phyloP scores from a whole-genome alignment of 2,113 vertebrate genomes.

The Melanotaenia duboulayi region DNA sequence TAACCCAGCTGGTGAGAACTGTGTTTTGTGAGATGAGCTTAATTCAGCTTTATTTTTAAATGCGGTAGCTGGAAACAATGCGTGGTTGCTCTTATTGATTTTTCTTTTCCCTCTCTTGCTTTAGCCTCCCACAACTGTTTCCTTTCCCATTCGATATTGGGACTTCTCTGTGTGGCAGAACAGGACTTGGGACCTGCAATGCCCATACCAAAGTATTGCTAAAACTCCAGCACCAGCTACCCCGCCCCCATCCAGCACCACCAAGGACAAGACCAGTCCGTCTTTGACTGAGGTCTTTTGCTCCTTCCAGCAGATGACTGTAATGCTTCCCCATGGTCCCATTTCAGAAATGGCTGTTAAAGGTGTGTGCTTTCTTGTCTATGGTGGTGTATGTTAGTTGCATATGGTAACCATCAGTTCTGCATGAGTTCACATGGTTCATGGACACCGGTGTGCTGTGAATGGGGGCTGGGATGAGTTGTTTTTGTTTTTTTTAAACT shows the following conservation, averaged over 20 bases:
- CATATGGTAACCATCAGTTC: slow-evolving; percentile 59
- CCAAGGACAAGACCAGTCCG: background rate
- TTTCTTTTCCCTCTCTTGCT: slow-evolving; percentile 14
- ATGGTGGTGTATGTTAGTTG: slow-evolving; percentile 15
- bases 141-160: slow-evolving; percentile 74
- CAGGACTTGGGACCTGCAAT: slow-evolving; percentile 64
- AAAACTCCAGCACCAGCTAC: slow-evolving; percentile 6
- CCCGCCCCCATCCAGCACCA: background rate
- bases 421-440: slow-evolving; percentile 36
- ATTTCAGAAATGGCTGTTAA: slow-evolving; percentile 70
- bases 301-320: slow-evolving; percentile 71
- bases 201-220: slow-evolving; percentile 45
- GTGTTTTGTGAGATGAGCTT: background rate
- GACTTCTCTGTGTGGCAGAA: slow-evolving; percentile 47
- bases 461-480: background rate
- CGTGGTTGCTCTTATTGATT: slow-evolving; percentile 20
- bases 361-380: slow-evolving; percentile 52
- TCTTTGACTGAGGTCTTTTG: slow-evolving; percentile 63
- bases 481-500: slow-evolving; percentile 24
- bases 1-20: slow-evolving; percentile 9
- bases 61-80: background rate
- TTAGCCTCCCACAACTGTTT: slow-evolving; percentile 60
- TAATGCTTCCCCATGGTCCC: slow-evolving; percentile 71
- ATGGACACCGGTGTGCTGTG: slow-evolving; percentile 14
- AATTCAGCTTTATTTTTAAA: slow-evolving; percentile 40